Conservation (phyloP, 2,888 invertebrate species). For the Gasteruption jaculator region DNA sequence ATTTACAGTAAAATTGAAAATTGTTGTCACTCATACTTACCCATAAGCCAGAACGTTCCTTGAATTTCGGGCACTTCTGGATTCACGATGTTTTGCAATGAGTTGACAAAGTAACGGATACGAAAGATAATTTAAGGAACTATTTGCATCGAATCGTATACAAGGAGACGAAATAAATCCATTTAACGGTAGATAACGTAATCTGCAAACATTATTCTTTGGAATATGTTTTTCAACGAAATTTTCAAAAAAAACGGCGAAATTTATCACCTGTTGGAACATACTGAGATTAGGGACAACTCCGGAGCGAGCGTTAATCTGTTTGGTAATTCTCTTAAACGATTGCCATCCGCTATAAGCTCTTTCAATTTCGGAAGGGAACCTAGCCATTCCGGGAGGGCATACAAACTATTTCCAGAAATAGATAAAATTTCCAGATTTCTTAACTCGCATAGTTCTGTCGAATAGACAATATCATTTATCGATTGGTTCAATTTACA, state of each 20-base stretch:
- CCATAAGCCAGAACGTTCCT: constrained; percentile 27
- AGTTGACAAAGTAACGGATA: constrained; percentile 38
- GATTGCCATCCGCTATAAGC: constrained; percentile 38
- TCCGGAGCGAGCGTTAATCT: constrained; percentile 36
- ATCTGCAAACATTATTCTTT: constrained; percentile 22
- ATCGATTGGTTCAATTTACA: not conserved
- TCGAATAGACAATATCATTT: constrained; percentile 10
- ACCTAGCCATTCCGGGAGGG: constrained; percentile 43
- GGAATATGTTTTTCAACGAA: too few relatives aligned
- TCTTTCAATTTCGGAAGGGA: constrained; percentile 37
- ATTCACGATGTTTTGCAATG: constrained; percentile 22
- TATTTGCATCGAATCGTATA: constrained; percentile 38
- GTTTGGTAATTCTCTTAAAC: constrained; percentile 40
- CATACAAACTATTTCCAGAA: constrained; percentile 35
- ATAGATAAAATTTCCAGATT: constrained; percentile 36
- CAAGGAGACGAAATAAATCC: constrained; percentile 39
- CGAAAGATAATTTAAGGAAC: constrained; percentile 41
- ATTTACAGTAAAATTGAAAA: constrained; percentile 11
- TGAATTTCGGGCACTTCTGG: constrained; percentile 15
- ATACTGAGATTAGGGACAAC: constrained; percentile 35
- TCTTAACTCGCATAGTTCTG: constrained; percentile 34
- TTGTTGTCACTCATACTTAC: constrained; percentile 24
- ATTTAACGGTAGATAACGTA: constrained; percentile 41
- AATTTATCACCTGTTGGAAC: constrained; percentile 41
- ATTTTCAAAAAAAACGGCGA: not conserved